Conservation (phyloP, 2,797 vertebrate genomes). For the Anguilla anguilla region DNA sequence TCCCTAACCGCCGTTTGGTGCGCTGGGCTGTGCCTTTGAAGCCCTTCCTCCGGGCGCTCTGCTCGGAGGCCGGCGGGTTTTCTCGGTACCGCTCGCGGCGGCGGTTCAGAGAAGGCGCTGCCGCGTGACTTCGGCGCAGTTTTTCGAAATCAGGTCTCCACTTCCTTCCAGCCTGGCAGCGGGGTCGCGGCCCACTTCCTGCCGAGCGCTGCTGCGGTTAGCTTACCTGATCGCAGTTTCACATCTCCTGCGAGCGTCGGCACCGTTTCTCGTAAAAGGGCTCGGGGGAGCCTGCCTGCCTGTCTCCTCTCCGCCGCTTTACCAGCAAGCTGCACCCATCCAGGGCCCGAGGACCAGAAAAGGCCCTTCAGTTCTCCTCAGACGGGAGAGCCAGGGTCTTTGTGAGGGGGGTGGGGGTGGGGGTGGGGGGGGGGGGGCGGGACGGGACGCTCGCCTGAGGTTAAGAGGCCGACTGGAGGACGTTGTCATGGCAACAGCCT, state of each 20-base stretch:
- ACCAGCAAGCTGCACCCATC: constrained; percentile 57
- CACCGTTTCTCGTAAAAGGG: constrained; percentile 66
- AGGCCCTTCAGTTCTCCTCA: not conserved
- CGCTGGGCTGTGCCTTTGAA: too few species aligned
- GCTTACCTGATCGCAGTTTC: constrained; percentile 58
- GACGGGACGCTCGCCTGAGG: not conserved
- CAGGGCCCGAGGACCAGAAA: constrained; percentile 50
- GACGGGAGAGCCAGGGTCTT: not conserved
- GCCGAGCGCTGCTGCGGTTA: constrained; percentile 67
- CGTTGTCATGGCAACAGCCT: not conserved
- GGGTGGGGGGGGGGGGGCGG: not conserved
- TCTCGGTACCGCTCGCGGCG: not conserved
- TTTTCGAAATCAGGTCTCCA: constrained; percentile 38
- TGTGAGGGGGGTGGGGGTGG: not conserved
- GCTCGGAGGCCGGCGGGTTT: not conserved
- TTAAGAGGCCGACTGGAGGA: not conserved
- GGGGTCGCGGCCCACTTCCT: constrained; percentile 64
- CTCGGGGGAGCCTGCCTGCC: constrained; percentile 56
- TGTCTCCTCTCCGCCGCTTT: constrained; percentile 55
- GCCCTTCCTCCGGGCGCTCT: too few species aligned
- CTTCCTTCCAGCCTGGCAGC: constrained; percentile 66
- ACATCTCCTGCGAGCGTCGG: constrained; percentile 59
- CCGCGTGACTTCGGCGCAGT: not conserved
- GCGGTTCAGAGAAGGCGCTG: not conserved
- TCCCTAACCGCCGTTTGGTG: too few species aligned